Evolutionary conservation across 92 coral and sea anemone species (phyloP), one percentile per base, ranked within the genome.

Genomic region (Porites rus): DNA sequence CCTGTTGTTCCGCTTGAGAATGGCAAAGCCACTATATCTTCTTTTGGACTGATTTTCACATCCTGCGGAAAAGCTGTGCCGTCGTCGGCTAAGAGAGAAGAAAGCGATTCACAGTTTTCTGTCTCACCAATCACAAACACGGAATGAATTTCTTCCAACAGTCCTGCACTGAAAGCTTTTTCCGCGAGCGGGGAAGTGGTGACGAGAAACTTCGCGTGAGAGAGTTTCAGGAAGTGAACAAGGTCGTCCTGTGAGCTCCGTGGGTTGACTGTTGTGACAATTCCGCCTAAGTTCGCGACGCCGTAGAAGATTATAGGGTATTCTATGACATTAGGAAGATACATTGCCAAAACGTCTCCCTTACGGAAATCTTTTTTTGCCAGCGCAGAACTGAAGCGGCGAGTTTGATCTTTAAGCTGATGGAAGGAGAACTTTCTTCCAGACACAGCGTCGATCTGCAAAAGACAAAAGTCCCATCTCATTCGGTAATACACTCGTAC

Each of bases 1-100:
- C 98, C 98, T 50, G 98, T 96, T 16, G 98, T 96, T 1, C 98
- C 98, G 84, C 98, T 96, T 31, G 98, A 96, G 72, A 92, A 96
- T 2, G 94, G 96, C 22, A 96, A 59, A 43, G 78, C 53, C 10
- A 92, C 91, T 22, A 86, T 64, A 52, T 96, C 97, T 19, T 92
- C 93, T 62, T 92, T 96, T 72, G 92, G 90, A 86, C 92, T 75
- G 51, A 92, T 89, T 83, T 77, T 83, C 22, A 90, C 91, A 74
- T 84, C 69, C 9, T 51, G 67, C 10, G 95, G 98, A 77, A 93
- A 96, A 19, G 82, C 69, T 11, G 77, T 66, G 17, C 98, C 98
- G 71, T 96, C 96, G 71, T 96, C 98, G 81, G 78, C 68, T 13
- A 92, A 72, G 31, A 96, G 78, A 38, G 69, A 61, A 21, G 96